Base-by-base conservation (phyloP, 2,888 invertebrate genomes). In the Harpalus rubripes region DNA sequence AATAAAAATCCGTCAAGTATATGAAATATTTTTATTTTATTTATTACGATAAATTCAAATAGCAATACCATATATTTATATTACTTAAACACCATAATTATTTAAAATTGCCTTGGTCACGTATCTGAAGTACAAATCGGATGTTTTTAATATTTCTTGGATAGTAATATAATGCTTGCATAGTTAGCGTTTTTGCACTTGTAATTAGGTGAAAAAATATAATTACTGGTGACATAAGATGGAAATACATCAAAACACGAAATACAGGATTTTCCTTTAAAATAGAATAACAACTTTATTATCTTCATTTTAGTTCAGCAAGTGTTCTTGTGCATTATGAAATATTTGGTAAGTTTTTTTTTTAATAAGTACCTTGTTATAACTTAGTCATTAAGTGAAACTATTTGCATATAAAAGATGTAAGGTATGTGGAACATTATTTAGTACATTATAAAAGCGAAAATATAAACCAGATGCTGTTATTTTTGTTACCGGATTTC, bases 311-410 rank as follows among this genome's bases (percentile, higher is more conserved):
- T 10, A 8, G 72, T 44, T 44, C 12, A 16, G 7, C 15, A 12
- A 44, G 1, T 8, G 72, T 74, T 16, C 72, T 41, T 18, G 32
- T 18, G 18, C 44, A 44, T 0, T 8, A 74, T 74, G 72, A 74
- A 74, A 44, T 74, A 74, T 74, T 74, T 44, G 16, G 72, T 74
- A 44, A 74, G 72, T 74, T 18, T 18, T n/a, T 39, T 52, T 52
- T 52, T 12, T 52, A 52, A 52, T 12, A 12, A 52, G 2, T 10
- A 52, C 44, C 32, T 32, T 6, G 22, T 32, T 32, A 32, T 32
- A 32, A 32, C n/a, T 6, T 32, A 32, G 3, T 6, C 32, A 32
- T 32, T 32, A 32, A 32, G 5, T 32, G 32, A 32, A 22, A 1
- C 32, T 32, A 32, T 32, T 32, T 32, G 32, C 6, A 32, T 6